Evolutionary conservation across 1,140 invertebrate species (phyloP), one percentile per base, ranked within the genome.

Genomic region (Drosophila santomea): DNA sequence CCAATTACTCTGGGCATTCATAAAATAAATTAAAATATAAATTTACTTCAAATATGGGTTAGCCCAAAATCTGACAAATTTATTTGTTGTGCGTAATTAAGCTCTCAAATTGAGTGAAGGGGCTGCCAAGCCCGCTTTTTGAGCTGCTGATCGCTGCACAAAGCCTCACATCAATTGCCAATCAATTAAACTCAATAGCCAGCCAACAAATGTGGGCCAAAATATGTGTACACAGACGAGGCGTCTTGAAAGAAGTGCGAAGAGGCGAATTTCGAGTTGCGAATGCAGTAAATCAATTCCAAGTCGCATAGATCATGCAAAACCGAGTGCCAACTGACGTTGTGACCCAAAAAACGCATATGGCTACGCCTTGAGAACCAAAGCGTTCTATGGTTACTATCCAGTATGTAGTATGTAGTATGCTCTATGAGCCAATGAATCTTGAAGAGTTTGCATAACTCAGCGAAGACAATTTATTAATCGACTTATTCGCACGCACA

Each of bases 401-500:
- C 7, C 32, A 32, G 2, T 2, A 32, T 32, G 23, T 25, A 25
- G 28, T 32, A 11, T 25, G 11, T 7, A 45, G 38, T 35, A 43
- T 50, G 43, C 64, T 76, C 83, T 83, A 88, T 73, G 63, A 35
- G 45, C 78, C 81, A 56, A 86, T 86, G 78, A 78, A 86, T 85
- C 74, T 81, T 78, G 56, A 64, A 74, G 17, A 41, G n/a, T 74
- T 84, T 80, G 80, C 76, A 81, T 73, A 80, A 85, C 81, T 71
- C 68, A 28, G 3, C 36, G 63, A 28, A 23, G 17, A 52, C 60
- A 48, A 58, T 56, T 71, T 88, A 85, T 82, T 83, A 86, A 86
- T 86, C 83, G 83, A 79, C 71, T 83, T 89, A 56, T 79, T 89
- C 67, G 83, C 83, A 88, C 84, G 84, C 83, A 89, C 63, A 78